phyloP scores from a whole-genome alignment of 2,797 vertebrate genomes.

The Rhinatrema bivittatum region DNA sequence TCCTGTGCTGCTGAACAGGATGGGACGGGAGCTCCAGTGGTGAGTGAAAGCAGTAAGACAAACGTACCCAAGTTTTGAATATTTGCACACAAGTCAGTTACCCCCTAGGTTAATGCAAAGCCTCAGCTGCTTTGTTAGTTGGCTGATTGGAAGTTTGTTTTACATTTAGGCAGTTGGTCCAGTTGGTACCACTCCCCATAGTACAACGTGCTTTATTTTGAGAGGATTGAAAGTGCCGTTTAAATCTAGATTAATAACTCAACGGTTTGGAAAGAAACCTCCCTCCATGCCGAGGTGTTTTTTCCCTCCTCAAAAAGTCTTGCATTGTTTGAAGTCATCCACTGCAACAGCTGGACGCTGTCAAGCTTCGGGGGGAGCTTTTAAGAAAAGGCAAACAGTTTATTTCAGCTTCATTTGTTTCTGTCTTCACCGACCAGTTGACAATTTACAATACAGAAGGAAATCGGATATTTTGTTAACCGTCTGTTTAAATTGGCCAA shows the following conservation, averaged over 20 bases:
- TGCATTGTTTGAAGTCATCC: conserved; percentile 18
- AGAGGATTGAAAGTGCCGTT: conserved; percentile 7
- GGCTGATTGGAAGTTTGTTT: no score
- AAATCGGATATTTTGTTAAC: background rate
- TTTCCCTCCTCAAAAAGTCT: conserved; percentile 4
- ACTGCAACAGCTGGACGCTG: conserved; percentile 13
- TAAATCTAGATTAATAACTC: conserved; percentile 21
- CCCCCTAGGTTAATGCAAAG: no score
- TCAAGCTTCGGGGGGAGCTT: background rate
- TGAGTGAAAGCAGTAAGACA: no score
- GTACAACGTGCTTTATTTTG: background rate
- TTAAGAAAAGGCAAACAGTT: conserved; percentile 1
- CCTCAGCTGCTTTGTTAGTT: no score
- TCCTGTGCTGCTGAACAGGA: no score
- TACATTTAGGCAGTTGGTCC: no score
- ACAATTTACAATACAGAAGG: background rate
- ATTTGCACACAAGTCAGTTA: no score
- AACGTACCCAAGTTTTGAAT: no score
- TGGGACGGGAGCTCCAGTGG: no score
- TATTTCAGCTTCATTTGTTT: conserved; percentile 22
- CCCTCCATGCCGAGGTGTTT: background rate
- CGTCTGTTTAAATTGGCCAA: no score
- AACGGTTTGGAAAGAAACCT: conserved; percentile 19
- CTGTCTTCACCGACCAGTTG: conserved; percentile 14
- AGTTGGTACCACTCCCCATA: background rate